phyloP scores from a whole-genome alignment of 2,888 invertebrate genomes.

The Meteorus colon region DNA sequence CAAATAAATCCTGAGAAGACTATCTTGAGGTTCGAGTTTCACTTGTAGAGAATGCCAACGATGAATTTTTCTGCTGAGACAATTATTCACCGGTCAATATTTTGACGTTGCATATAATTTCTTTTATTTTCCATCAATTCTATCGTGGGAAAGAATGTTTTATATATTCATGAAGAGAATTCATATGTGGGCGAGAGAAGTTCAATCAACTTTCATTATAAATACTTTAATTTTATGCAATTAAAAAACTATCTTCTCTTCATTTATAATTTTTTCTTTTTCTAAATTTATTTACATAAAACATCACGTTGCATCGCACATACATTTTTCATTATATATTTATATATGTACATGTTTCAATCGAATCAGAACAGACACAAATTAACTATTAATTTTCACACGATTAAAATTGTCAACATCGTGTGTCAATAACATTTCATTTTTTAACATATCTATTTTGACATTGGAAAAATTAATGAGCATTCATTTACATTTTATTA shows the following conservation, averaged over 20 bases:
- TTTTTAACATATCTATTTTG: slow-evolving; percentile 10
- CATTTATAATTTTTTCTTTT: neutral
- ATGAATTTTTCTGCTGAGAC: neutral
- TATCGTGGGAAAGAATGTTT: neutral
- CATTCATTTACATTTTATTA: slow-evolving; percentile 1
- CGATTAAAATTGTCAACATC: slow-evolving; percentile 23
- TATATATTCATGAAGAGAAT: neutral
- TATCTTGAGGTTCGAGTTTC: neutral
- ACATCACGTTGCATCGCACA: neutral
- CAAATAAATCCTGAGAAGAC: neutral
- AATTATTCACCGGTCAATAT: neutral
- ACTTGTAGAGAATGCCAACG: neutral
- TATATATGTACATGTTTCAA: neutral
- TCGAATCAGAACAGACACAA: slow-evolving; percentile 4
- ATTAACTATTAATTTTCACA: slow-evolving; percentile 13
- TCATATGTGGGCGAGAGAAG: neutral
- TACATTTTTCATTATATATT: neutral
- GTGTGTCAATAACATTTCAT: neutral
- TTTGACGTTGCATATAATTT: slow-evolving; percentile 1
- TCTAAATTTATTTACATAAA: neutral
- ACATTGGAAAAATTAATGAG: neutral
- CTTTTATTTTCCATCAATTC: neutral
- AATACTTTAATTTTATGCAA: slow-evolving; percentile 2
- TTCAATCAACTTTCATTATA: neutral
- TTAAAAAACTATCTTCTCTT: neutral